phyloP scores from a whole-genome alignment of 2,113 vertebrate genomes.

The Furnarius figulus region DNA sequence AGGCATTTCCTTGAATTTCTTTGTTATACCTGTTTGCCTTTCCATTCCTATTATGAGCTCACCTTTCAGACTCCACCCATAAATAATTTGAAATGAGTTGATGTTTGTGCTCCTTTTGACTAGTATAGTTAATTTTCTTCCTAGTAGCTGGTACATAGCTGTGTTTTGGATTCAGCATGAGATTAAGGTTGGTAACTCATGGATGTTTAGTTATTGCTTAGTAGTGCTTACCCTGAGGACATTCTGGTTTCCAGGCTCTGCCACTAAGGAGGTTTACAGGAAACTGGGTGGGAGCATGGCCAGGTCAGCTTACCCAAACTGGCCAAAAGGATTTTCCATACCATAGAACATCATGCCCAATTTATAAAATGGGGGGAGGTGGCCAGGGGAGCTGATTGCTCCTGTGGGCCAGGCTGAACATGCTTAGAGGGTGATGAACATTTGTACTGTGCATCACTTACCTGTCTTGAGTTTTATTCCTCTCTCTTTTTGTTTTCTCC shows the following conservation, averaged over 20 bases:
- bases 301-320: not conserved
- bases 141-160: not conserved
- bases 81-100: not conserved
- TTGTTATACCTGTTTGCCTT: not conserved
- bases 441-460: not conserved
- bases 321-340: not conserved
- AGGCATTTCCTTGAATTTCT: not conserved
- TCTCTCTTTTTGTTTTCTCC: not conserved
- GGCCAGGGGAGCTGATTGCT: not conserved
- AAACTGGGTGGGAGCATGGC: not conserved
- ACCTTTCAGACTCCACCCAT: not conserved
- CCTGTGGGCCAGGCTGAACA: not conserved
- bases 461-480: not conserved
- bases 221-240: not conserved
- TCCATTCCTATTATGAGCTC: not conserved
- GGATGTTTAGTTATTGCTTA: not conserved
- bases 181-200: too few relatives aligned
- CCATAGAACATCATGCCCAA: not conserved
- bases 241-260: not conserved
- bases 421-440: not conserved
- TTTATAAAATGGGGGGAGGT: not conserved
- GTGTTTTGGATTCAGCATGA: too few relatives aligned
- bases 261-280: not conserved
- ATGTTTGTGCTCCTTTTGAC: not conserved
- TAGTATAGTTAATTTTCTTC: not conserved